Percentiles rank a stretch among this genome's conserved stretches.
These are phyloP conservation scores for Spondyliosoma cantharus DNA, from an alignment of 2,797 vertebrate genomes.

Conservation along the genomic window DNA sequence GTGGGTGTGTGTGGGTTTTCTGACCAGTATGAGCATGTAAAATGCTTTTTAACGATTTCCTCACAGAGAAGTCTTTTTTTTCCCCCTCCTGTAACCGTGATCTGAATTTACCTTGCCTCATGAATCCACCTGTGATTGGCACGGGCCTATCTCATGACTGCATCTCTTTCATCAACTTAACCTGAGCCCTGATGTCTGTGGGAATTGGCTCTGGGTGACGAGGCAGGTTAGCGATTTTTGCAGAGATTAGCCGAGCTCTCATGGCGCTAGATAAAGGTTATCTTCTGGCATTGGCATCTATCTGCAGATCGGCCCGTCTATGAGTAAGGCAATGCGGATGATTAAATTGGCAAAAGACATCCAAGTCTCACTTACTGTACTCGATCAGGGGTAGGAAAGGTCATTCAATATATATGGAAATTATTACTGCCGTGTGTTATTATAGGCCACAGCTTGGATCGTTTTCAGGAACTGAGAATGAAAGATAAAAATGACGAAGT, in stretches of 20 bases:
- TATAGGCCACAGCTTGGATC: slow-evolving; percentile 39
- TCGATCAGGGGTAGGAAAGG: slow-evolving; percentile 64
- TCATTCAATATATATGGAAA: slow-evolving; percentile 80
- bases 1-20: no score
- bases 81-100: slow-evolving; percentile 13
- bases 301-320: slow-evolving; percentile 47
- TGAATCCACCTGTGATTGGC: slow-evolving; percentile 25
- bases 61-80: not conserved
- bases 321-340: slow-evolving; percentile 52
- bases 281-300: slow-evolving; percentile 61
- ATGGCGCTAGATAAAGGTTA: slow-evolving; percentile 67
- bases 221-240: slow-evolving; percentile 47
- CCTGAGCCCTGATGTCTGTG: slow-evolving; percentile 39
- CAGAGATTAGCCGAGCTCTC: slow-evolving; percentile 63
- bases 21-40: no score
- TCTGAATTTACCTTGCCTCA: not conserved
- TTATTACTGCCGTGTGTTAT: slow-evolving; percentile 62
- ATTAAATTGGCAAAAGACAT: slow-evolving; percentile 65
- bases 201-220: slow-evolving; percentile 58
- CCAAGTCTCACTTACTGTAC: slow-evolving; percentile 34
- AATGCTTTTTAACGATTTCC: not conserved
- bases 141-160: slow-evolving; percentile 31
- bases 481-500: slow-evolving; percentile 29
- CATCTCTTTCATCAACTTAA: slow-evolving; percentile 55
- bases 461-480: slow-evolving; percentile 50